Conservation (phyloP, 2,797 vertebrate species). For the Enteromius afrohamiltoni region DNA sequence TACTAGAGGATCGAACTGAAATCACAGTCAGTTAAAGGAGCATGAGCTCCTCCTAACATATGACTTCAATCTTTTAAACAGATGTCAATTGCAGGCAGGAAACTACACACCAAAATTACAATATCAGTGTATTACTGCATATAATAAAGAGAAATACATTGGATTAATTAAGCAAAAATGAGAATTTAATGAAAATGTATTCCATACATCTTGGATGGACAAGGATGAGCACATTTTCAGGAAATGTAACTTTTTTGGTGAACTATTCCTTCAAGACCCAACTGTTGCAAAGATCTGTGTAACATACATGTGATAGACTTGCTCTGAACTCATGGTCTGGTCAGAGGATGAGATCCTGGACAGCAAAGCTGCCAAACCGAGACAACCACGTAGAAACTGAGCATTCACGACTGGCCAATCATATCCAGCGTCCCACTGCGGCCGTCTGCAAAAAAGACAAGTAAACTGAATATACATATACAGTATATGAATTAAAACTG, state of each 20-base stretch:
- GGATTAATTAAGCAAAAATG: too few species aligned
- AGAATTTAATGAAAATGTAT: too few species aligned
- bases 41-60: too few species aligned
- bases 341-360: conserved; percentile 54
- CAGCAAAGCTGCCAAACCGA: conserved; percentile 70
- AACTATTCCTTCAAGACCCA: neutral
- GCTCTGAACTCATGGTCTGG: conserved; percentile 67
- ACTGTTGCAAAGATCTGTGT: neutral
- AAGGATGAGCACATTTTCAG: neutral
- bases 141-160: too few species aligned
- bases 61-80: too few species aligned
- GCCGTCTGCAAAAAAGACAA: conserved; percentile 53
- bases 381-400: conserved; percentile 73
- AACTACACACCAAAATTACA: too few species aligned
- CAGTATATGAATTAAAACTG: neutral
- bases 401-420: conserved; percentile 66
- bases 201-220: neutral
- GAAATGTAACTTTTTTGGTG: neutral
- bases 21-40: too few species aligned
- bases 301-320: conserved; percentile 75
- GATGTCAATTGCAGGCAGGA: too few species aligned
- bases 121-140: too few species aligned
- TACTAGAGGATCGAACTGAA: too few species aligned
- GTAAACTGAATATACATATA: neutral
- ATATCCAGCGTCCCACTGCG: conserved; percentile 62